A percentile compares a stretch with the other conserved stretches of the same genome.
These are phyloP conservation scores for Epirrhoe tristata DNA, from an alignment of 2,888 invertebrate genomes.

Conservation along the genomic window DNA sequence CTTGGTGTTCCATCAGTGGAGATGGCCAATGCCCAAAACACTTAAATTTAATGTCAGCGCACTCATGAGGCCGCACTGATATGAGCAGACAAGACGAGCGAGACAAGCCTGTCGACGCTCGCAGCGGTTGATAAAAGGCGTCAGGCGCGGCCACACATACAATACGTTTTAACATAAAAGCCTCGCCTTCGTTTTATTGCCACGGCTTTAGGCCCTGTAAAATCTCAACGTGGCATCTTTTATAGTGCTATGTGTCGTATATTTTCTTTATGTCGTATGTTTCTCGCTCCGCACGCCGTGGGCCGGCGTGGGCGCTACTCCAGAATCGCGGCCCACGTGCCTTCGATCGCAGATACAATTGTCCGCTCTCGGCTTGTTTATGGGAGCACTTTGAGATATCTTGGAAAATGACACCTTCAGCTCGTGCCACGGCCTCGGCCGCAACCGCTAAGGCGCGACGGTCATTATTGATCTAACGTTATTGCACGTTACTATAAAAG, in stretches of 20 bases:
- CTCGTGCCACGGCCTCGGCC: constrained; percentile 62
- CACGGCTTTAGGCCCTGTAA: constrained; percentile 66
- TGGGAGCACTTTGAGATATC: constrained; percentile 69
- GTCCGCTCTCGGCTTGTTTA: constrained; percentile 76
- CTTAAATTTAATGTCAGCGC: constrained; percentile 38
- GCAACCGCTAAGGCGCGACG: constrained; percentile 32
- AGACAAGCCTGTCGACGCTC: constrained; percentile 44
- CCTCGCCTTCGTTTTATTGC: constrained; percentile 71
- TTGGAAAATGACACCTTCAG: constrained; percentile 70
- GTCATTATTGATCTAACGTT: constrained; percentile 31
- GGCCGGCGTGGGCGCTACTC: constrained; percentile 80
- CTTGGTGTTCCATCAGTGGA: constrained; percentile 28
- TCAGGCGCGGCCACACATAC: constrained; percentile 62
- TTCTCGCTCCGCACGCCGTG: constrained; percentile 56
- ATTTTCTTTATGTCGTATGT: constrained; percentile 72
- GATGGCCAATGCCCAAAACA: constrained; percentile 22
- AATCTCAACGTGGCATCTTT: constrained; percentile 74
- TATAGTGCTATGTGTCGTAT: constrained; percentile 72
- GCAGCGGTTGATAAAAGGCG: constrained; percentile 46
- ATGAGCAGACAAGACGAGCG: constrained; percentile 41
- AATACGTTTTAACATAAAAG: constrained; percentile 71
- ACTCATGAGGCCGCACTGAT: constrained; percentile 27
- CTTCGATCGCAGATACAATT: constrained; percentile 76
- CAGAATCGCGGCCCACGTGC: constrained; percentile 78
- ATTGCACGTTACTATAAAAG: constrained; percentile 29